Conservation (phyloP, 1,140 invertebrate genomes). For the Popillia japonica region DNA sequence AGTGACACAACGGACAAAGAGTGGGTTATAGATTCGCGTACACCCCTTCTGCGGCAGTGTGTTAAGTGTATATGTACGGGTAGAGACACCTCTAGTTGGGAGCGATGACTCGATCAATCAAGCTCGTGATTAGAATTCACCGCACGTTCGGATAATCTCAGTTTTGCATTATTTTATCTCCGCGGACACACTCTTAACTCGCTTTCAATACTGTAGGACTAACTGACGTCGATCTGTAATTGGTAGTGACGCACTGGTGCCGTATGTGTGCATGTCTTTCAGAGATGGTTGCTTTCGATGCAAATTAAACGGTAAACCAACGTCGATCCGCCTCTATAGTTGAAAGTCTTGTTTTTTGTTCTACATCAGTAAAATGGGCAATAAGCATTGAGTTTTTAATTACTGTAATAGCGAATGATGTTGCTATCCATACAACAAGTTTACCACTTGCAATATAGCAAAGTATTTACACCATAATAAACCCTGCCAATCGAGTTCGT, state of each 20-base stretch:
- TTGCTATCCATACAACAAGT: no score
- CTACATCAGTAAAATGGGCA: no score
- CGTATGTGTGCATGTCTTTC: constrained; percentile 14
- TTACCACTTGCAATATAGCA: no score
- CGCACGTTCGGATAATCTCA: constrained; percentile 60
- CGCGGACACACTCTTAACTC: constrained; percentile 39
- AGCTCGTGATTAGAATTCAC: constrained; percentile 57
- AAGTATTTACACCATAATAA: no score
- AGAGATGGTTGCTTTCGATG: constrained; percentile 29
- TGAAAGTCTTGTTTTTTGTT: background rate
- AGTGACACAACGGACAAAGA: background rate
- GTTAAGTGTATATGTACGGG: constrained; percentile 27
- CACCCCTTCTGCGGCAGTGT: constrained; percentile 22
- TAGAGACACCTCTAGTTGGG: constrained; percentile 30
- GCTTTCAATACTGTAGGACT: constrained; percentile 7
- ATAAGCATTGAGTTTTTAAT: no score
- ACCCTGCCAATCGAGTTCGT: no score
- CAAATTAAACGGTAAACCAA: constrained; percentile 24
- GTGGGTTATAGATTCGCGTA: background rate
- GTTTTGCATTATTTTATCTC: constrained; percentile 59
- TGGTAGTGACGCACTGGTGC: constrained; percentile 28
- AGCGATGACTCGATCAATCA: constrained; percentile 55
- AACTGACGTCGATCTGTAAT: constrained; percentile 21
- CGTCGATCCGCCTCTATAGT: background rate
- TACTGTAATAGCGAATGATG: no score